A percentile compares a stretch with the other conserved stretches of the same genome.
phyloP scores from a whole-genome alignment of 2,888 invertebrate genomes.

The Asteroscopus sphinx region DNA sequence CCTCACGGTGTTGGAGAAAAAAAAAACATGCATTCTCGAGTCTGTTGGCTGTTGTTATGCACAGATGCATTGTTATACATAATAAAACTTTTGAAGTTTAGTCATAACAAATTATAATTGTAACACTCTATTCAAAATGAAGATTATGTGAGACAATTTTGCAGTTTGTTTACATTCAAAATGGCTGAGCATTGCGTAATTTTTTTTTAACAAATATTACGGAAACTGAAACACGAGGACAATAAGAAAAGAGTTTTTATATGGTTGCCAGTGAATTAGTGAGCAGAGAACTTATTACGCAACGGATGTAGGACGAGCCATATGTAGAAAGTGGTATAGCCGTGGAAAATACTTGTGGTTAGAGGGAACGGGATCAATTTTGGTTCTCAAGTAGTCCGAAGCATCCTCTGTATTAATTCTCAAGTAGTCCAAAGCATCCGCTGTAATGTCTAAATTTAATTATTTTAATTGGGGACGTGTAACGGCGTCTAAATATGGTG shows the following conservation, averaged over 20 bases:
- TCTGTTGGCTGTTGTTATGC: conserved; percentile 25
- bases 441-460: conserved; percentile 31
- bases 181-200: conserved; percentile 37
- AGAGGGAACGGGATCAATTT: conserved; percentile 68
- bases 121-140: conserved; percentile 8
- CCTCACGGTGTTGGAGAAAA: conserved; percentile 22
- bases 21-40: conserved; percentile 32
- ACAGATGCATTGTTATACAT: conserved; percentile 22
- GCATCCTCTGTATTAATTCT: conserved; percentile 60
- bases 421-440: conserved; percentile 61
- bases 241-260: conserved; percentile 54
- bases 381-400: conserved; percentile 52
- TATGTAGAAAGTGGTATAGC: conserved; percentile 69
- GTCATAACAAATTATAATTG: neutral
- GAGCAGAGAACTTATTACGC: conserved; percentile 62
- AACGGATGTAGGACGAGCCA: conserved; percentile 63
- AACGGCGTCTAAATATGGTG: conserved; percentile 41
- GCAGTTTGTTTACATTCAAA: conserved; percentile 36
- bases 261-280: conserved; percentile 38
- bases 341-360: conserved; percentile 47
- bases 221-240: conserved; percentile 50
- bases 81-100: conserved; percentile 4
- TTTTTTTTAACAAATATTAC: conserved; percentile 42
- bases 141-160: conserved; percentile 35
- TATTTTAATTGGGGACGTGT: conserved; percentile 57